phyloP scores from a whole-genome alignment of 2,797 vertebrate species.

The Melanotaenia boesemani region DNA sequence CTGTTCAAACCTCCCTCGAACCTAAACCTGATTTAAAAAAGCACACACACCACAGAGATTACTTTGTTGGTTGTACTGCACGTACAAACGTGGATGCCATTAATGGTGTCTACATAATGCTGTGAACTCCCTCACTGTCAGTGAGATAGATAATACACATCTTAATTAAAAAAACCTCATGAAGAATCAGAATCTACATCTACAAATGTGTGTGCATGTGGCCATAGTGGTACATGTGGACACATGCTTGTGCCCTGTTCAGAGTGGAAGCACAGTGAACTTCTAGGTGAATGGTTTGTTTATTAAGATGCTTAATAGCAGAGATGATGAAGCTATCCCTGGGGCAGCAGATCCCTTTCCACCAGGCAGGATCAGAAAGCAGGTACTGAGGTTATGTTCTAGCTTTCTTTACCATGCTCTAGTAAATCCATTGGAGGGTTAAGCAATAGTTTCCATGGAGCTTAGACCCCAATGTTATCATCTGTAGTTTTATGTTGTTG shows the following conservation, averaged over 20 bases:
- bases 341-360: not conserved
- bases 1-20: no score
- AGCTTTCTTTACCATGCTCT: not conserved
- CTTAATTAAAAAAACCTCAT: not conserved
- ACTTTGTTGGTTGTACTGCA: constrained; percentile 2
- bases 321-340: not conserved
- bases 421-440: not conserved
- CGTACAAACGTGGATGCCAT: constrained; percentile 35
- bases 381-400: constrained; percentile 1
- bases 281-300: not conserved
- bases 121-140: constrained; percentile 25
- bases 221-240: not conserved
- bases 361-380: not conserved
- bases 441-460: no score
- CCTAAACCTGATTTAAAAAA: no score
- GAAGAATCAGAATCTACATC: not conserved
- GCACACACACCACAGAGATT: no score
- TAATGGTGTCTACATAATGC: constrained; percentile 50
- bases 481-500: not conserved
- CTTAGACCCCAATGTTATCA: not conserved
- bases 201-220: not conserved
- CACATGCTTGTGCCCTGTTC: not conserved
- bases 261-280: no score
- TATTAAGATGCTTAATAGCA: not conserved
- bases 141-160: not conserved